A percentile compares a stretch with the other conserved stretches of the same genome.
These are phyloP conservation scores for Drosophila cracens DNA, from an alignment of 2,888 invertebrate species.

Conservation along the genomic window DNA sequence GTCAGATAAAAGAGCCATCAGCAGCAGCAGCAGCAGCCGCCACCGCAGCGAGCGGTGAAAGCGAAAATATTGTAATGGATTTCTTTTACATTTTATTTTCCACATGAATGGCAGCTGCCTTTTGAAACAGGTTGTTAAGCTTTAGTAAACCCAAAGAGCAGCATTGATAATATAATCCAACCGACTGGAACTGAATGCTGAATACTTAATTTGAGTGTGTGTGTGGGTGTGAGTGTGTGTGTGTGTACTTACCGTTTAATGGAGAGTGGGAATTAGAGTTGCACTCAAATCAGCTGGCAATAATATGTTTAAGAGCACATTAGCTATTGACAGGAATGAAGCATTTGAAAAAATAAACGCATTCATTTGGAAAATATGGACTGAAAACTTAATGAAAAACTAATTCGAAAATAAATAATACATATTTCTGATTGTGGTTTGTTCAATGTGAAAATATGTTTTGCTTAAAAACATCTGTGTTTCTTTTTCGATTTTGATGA, in stretches of 20 bases:
- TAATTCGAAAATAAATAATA: neutral
- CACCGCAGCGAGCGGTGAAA: slow-evolving; percentile 59
- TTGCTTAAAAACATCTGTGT: neutral
- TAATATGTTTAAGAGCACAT: neutral
- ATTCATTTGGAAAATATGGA: neutral
- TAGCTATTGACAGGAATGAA: neutral
- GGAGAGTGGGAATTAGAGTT: neutral
- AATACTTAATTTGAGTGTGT: slow-evolving; percentile 16
- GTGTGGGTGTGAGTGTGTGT: neutral
- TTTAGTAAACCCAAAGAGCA: slow-evolving; percentile 3
- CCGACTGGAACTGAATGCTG: slow-evolving; percentile 29
- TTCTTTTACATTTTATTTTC: slow-evolving; percentile 58
- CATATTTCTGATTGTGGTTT: neutral
- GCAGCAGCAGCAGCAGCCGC: slow-evolving; percentile 6
- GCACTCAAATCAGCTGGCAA: slow-evolving; percentile 1
- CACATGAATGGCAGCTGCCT: slow-evolving; percentile 52
- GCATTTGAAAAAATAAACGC: neutral
- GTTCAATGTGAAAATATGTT: neutral
- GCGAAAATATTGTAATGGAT: slow-evolving; percentile 67
- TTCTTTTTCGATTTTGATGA: neutral
- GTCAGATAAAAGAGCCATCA: slow-evolving; percentile 23
- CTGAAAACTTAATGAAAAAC: neutral
- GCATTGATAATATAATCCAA: slow-evolving; percentile 20
- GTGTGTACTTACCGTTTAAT: neutral
- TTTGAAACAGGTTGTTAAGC: slow-evolving; percentile 59